A percentile compares a stretch with the other conserved stretches of the same genome.
Conservation (phyloP, 1,140 invertebrate species). For the Drosophila oshimai region DNA sequence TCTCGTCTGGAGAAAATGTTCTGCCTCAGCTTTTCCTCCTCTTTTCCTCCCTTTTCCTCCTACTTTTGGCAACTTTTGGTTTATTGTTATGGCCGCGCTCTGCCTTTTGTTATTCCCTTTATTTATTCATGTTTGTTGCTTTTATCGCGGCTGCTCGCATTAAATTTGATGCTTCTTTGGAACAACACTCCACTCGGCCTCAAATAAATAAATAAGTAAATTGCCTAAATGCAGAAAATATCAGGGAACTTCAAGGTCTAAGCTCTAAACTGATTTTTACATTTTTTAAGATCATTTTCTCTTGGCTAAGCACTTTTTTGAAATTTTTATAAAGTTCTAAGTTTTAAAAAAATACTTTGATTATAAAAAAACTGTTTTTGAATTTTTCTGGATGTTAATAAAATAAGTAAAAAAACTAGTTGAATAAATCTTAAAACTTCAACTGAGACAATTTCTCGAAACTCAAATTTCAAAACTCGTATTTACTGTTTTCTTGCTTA, state of each 20-base stretch:
- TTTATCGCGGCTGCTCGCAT: conserved; percentile 47
- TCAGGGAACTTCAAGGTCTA: not conserved
- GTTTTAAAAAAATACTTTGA: too few species aligned
- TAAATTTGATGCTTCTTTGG: conserved; percentile 67
- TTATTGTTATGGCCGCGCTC: conserved; percentile 50
- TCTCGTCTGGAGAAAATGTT: conserved; percentile 24
- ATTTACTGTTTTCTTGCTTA: not conserved
- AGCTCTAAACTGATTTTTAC: not conserved
- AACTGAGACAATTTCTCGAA: not conserved
- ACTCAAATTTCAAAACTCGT: too few species aligned
- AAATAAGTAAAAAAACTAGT: too few species aligned
- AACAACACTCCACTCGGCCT: conserved; percentile 43
- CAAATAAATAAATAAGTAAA: conserved; percentile 68
- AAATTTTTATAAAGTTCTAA: not conserved
- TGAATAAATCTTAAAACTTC: not conserved
- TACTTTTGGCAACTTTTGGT: conserved; percentile 60
- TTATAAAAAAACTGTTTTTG: too few species aligned
- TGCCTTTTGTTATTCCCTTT: conserved; percentile 39
- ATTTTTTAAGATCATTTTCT: too few species aligned
- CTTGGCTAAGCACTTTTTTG: not conserved
- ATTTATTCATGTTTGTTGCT: conserved; percentile 57
- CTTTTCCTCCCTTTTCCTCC: conserved; percentile 11
- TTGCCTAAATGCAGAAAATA: conserved; percentile 33
- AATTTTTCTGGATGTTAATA: too few species aligned
- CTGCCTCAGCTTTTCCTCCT: conserved; percentile 6